Base-by-base conservation (phyloP, 2,888 invertebrate species). In the Mesorhabditis spiculigera region DNA sequence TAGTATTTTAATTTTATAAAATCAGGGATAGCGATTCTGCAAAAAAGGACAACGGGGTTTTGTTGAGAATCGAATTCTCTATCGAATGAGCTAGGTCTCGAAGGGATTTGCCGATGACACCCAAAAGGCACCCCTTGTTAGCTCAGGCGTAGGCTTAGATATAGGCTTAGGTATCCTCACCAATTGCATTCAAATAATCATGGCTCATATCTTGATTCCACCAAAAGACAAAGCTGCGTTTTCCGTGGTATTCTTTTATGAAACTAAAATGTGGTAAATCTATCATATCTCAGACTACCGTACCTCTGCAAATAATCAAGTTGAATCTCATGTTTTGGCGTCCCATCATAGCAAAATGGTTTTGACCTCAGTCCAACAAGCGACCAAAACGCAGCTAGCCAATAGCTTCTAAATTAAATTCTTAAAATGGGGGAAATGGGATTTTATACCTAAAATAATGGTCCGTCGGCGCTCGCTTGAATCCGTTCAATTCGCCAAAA, bases 381-480 rank as follows among this genome's bases (percentile, higher is more conserved):
- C 50, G 80, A 77, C 77, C 77, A 79, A 61, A 70, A 79, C 3
- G 75, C 68, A 8, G 76, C 73, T 6, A 75, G 72, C 82, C 82
- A 82, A 69, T 65, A 81, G 4, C 80, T 75, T 8, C 77, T 72
- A 63, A 67, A 66, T 45, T 5, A 16, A 5, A 61, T 43, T 50
- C 6, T 45, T 8, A 28, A 28, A 3, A 28, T 28, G 28, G 28
- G 3, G 28, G 28, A 28, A 28, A 28, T 28, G 28, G 28, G 28
- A 28, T 28, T 28, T 28, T 28, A 28, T 28, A 28, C 28, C 28
- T 28, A 71, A 86, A 82, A 68, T 87, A 87, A 73, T 87, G 86
- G 70, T 87, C 86, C 0, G 86, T 80, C 0, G 87, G 87, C 2
- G 82, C 81, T 4, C 77, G 71, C 16, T 80, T 75, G 71, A 87